Evolutionary conservation across 2,113 vertebrate species (phyloP), one percentile per base, ranked within the genome.

Genomic region (Gambusia holbrooki): DNA sequence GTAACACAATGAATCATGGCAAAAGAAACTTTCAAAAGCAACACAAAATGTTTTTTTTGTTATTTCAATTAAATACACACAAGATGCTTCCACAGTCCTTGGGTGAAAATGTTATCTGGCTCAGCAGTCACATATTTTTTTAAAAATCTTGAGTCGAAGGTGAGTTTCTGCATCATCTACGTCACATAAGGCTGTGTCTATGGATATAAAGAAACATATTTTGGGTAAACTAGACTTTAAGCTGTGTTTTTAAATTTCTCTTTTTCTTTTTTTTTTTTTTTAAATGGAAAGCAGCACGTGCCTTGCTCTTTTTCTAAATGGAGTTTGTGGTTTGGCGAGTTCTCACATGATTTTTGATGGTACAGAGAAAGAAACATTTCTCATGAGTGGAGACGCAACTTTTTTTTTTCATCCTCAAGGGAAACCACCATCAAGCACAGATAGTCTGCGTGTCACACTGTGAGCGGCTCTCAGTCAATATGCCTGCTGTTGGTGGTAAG

Each of bases 401-500:
- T 22, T 40, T 25, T 40, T 77, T 27, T n/a, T 33, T 66, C 61
- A 76, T 27, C 64, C 22, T 25, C 40, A 81, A 37, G 71, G 78
- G 84, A 88, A 92, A 89, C 81, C 80, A 87, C 85, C 73, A 84
- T 72, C 80, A 81, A 8, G 79, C 40, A 28, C 37, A 69, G 62
- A 28, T 13, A 66, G 5, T 73, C 48, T 60, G 17, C 19, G 70
- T 73, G 71, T 71, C 40, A 63, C 76, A 0, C 80, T 76, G 70
- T 0, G 1, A 28, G 2, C 60, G 28, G 1, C 77, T 63, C 54
- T 48, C 63, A 61, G 61, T 32, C 84, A 79, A 71, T 73, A 90
- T 92, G 91, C 67, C 66, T n/a, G 37, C 71, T 61, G n/a, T 76
- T 75, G 69, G 73, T 1, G 81, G 92, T 91, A 69, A 90, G 92